phyloP scores from a whole-genome alignment of 1,140 invertebrate species.

The Chironomus tepperi region DNA sequence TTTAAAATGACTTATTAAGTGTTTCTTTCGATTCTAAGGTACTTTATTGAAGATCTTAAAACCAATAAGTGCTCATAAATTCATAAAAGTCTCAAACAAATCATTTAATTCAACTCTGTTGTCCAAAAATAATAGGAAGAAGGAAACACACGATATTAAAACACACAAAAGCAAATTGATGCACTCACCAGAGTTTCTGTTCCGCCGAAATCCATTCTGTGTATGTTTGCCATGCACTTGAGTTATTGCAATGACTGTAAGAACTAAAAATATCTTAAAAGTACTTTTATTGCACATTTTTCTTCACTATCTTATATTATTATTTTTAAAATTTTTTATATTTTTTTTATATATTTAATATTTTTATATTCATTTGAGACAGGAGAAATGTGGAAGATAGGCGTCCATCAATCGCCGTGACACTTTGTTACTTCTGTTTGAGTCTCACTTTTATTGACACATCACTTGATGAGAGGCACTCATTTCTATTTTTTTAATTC shows the following conservation, averaged over 20 bases:
- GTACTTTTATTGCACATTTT: constrained; percentile 17
- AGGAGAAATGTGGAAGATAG: neutral
- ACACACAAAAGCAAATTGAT: no score
- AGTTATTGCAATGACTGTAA: neutral
- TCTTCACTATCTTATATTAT: neutral
- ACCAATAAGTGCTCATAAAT: no score
- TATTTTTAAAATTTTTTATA: neutral
- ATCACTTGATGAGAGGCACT: neutral
- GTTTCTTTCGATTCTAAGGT: no score
- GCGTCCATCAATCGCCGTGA: neutral
- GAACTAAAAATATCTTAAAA: neutral
- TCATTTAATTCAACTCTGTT: no score
- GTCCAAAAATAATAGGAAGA: no score
- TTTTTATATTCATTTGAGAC: neutral
- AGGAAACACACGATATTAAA: no score
- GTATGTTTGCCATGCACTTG: constrained; percentile 14
- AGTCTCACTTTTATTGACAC: constrained; percentile 17
- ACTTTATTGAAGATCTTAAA: no score
- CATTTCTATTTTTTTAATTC: neutral
- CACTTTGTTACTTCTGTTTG: neutral
- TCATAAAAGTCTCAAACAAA: no score
- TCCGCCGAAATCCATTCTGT: neutral
- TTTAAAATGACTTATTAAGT: no score
- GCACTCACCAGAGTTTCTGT: constrained; percentile 10
- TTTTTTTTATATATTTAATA: neutral